Percentiles rank a stretch among this genome's conserved stretches.
Evolutionary conservation across 2,113 vertebrate species (phyloP).

Genomic region (Ondatra zibethicus): DNA sequence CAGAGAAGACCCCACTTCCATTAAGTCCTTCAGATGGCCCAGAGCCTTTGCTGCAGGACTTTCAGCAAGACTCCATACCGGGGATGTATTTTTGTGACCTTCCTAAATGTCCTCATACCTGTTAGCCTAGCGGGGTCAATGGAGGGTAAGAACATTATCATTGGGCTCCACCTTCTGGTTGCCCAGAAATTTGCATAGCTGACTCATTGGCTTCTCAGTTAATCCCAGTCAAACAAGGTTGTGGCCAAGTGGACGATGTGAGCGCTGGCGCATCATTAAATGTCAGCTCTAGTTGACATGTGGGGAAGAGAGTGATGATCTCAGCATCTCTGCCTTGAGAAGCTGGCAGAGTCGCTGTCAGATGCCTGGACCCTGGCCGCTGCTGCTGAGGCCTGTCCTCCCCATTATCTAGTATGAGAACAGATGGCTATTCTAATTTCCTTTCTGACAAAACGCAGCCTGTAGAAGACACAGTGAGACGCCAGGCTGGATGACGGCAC

Average conservation of each 20-base stretch:
- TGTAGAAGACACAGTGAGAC: neutral
- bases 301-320: neutral
- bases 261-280: too few relatives aligned
- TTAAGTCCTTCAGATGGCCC: neutral
- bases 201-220: rapidly evolving
- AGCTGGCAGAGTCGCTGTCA: neutral
- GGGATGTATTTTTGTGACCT: rapidly evolving
- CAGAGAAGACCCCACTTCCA: neutral
- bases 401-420: rapidly evolving
- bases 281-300: neutral
- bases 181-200: rapidly evolving
- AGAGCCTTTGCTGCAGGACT: rapidly evolving
- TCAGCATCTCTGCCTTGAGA: neutral
- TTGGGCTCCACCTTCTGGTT: too few relatives aligned
- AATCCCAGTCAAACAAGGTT: too few relatives aligned
- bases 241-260: neutral
- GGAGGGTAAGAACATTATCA: rapidly evolving
- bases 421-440: neutral
- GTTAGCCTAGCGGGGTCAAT: neutral
- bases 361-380: neutral
- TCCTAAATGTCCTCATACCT: rapidly evolving
- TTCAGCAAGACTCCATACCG: neutral
- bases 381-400: rapidly evolving
- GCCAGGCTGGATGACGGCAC: rapidly evolving
- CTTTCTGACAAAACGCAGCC: neutral